Percentiles rank a stretch among this genome's conserved stretches.
Conservation (phyloP, 2,888 invertebrate genomes). For the Monoplex corrugatus region DNA sequence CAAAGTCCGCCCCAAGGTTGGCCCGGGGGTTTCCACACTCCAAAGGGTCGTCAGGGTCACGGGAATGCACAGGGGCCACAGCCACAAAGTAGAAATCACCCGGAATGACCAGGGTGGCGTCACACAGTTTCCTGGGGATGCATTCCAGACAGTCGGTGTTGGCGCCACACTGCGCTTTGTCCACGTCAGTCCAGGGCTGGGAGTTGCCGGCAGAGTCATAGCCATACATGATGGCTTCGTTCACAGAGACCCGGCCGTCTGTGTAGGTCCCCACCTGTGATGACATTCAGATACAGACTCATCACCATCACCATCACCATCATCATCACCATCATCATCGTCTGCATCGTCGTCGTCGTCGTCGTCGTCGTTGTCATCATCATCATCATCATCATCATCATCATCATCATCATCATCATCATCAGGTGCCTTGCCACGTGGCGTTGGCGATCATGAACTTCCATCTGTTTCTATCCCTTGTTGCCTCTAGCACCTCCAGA, state of each 20-base stretch:
- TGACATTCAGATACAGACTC: too few species aligned
- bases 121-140: not conserved
- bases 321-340: too few species aligned
- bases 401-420: too few species aligned
- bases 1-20: slow-evolving; percentile 9
- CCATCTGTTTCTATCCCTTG: too few species aligned
- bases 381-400: too few species aligned
- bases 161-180: not conserved
- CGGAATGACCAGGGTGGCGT: not conserved
- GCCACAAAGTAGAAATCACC: slow-evolving; percentile 38
- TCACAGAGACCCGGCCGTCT: not conserved
- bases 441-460: too few species aligned
- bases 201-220: not conserved
- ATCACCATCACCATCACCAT: too few species aligned
- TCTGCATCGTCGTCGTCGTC: too few species aligned
- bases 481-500: too few species aligned
- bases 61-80: slow-evolving; percentile 15
- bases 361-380: too few species aligned
- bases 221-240: not conserved
- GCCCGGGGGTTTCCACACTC: not conserved
- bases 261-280: not conserved
- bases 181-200: not conserved
- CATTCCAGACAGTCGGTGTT: slow-evolving; percentile 7
- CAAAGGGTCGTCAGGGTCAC: not conserved
- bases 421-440: too few species aligned